Conservation (phyloP, 2,888 invertebrate species). For the Drosophila diplacantha region DNA sequence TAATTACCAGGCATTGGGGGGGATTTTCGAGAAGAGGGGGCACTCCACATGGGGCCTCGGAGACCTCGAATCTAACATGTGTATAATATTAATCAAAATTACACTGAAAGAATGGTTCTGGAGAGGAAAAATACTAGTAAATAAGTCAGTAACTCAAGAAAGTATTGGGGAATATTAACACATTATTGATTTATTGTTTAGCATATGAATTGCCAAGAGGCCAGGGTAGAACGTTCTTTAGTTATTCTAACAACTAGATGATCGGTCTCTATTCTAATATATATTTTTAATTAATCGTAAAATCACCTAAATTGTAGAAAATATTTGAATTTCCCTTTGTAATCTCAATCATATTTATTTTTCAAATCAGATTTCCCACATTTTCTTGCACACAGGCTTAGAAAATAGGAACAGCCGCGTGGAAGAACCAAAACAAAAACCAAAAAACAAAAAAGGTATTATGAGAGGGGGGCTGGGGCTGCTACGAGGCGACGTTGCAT, state of each 20-base stretch:
- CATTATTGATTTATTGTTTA: too few species aligned
- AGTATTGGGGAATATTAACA: too few species aligned
- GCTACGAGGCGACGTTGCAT: conserved; percentile 55
- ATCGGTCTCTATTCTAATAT: too few species aligned
- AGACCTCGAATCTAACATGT: conserved; percentile 47
- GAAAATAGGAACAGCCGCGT: conserved; percentile 14
- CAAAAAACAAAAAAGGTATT: conserved; percentile 42
- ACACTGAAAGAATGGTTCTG: conserved; percentile 28
- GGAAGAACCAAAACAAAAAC: conserved; percentile 60
- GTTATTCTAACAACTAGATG: too few species aligned
- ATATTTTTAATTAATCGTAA: background rate
- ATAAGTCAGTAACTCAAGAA: background rate
- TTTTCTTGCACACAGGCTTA: background rate
- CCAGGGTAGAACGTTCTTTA: background rate
- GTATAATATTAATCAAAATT: conserved; percentile 67
- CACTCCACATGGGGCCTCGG: conserved; percentile 54
- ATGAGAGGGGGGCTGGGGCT: conserved; percentile 7
- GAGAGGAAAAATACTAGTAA: background rate
- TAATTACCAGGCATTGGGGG: conserved; percentile 57
- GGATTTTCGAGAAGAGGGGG: conserved; percentile 25
- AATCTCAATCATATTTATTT: too few species aligned
- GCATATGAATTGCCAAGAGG: background rate
- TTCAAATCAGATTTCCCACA: background rate
- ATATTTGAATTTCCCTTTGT: background rate
- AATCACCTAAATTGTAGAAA: background rate